Evolutionary conservation across 2,113 vertebrate genomes (phyloP).

Genomic region (Pogonocichla stellata): DNA sequence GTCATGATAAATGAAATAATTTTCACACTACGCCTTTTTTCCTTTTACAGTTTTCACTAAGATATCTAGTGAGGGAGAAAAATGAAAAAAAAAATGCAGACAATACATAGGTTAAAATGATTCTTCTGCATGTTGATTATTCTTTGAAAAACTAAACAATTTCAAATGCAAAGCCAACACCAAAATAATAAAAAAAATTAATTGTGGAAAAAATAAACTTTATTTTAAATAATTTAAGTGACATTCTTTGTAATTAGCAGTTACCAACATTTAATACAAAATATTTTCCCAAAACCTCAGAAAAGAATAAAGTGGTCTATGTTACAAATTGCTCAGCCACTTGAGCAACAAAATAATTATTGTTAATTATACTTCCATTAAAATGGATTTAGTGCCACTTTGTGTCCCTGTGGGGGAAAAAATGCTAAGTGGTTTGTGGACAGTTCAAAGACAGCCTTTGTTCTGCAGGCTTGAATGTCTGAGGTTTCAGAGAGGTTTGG

Average conservation of each 20-base stretch:
- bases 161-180: background rate
- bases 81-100: background rate
- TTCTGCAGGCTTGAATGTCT: background rate
- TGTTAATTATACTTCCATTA: background rate
- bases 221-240: background rate
- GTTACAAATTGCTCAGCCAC: background rate
- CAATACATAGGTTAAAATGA: background rate
- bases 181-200: background rate
- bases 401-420: background rate
- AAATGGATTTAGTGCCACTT: background rate
- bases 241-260: background rate
- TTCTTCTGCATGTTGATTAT: background rate
- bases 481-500: background rate
- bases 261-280: background rate
- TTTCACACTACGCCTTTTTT: background rate
- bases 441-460: conserved; percentile 17
- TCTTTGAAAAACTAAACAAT: background rate
- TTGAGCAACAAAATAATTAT: background rate
- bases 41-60: background rate
- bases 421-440: background rate
- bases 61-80: background rate
- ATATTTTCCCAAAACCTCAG: background rate
- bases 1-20: background rate
- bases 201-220: background rate
- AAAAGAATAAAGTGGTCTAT: background rate